Conservation (phyloP, 2,888 invertebrate species). For the Melipona bicolor region DNA sequence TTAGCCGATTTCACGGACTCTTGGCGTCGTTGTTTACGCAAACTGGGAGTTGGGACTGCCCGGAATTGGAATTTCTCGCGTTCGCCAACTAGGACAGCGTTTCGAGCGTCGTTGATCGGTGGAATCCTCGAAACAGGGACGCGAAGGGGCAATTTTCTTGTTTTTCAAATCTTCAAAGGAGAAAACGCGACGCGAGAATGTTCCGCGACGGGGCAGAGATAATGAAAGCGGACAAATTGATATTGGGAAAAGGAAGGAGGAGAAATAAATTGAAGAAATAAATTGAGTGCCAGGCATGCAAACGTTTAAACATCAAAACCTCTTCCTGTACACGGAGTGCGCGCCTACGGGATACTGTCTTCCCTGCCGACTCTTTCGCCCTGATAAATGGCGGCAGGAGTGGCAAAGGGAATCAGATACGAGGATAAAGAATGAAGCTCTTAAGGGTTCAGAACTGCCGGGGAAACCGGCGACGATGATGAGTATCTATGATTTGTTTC, state of each 20-base stretch:
- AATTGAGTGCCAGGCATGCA: slow-evolving; percentile 39
- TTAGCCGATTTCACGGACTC: slow-evolving; percentile 35
- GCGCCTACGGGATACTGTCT: slow-evolving; percentile 6
- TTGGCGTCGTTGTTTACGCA: slow-evolving; percentile 32
- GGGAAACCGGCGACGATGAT: slow-evolving; percentile 22
- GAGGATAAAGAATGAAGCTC: slow-evolving; percentile 49
- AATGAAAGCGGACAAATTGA: slow-evolving; percentile 35
- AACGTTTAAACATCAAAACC: slow-evolving; percentile 38
- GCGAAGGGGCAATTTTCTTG: no score
- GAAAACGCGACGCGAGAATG: neutral
- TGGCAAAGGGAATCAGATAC: slow-evolving; percentile 34
- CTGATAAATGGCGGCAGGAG: slow-evolving; percentile 43
- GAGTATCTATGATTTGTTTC: slow-evolving; percentile 49
- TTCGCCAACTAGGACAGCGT: neutral
- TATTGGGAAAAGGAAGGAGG: neutral
- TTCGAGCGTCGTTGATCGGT: no score
- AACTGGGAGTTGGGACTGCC: neutral
- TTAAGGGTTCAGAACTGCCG: slow-evolving; percentile 35
- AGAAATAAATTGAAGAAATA: slow-evolving; percentile 36
- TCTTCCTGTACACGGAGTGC: slow-evolving; percentile 4
- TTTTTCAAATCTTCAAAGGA: no score
- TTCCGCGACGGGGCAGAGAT: neutral
- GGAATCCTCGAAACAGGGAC: no score
- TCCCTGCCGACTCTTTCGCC: slow-evolving; percentile 17
- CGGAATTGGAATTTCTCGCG: neutral